Evolutionary conservation across 2,113 vertebrate species (phyloP).

Genomic region (Amphilophus citrinellus): DNA sequence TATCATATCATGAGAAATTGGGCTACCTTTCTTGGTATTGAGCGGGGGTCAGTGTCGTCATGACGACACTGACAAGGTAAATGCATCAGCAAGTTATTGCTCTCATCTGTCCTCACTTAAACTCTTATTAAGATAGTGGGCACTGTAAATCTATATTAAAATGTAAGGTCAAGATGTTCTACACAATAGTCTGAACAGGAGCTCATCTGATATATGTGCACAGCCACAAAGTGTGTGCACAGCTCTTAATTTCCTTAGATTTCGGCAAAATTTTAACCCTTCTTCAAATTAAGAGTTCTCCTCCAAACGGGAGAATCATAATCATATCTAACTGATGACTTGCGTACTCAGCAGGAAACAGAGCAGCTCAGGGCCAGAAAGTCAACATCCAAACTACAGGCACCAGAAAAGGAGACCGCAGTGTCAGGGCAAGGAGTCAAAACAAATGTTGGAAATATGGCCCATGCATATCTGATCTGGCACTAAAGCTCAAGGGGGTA

Average conservation of each 20-base stretch:
- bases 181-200: not conserved
- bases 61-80: constrained; percentile 38
- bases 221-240: not conserved
- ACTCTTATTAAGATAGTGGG: constrained; percentile 13
- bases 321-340: constrained; percentile 10
- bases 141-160: constrained; percentile 19
- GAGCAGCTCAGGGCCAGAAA: constrained; percentile 18
- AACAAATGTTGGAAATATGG: constrained; percentile 62
- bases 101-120: constrained; percentile 45
- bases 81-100: constrained; percentile 36
- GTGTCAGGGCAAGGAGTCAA: constrained; percentile 60
- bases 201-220: not conserved
- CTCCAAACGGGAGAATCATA: not conserved
- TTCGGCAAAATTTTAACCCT: not conserved
- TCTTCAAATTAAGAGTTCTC: not conserved
- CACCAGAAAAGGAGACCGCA: constrained; percentile 41
- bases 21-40: constrained; percentile 6
- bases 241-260: not conserved
- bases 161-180: not conserved
- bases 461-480: constrained; percentile 63
- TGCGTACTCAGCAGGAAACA: constrained; percentile 10
- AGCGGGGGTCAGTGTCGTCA: constrained; percentile 29
- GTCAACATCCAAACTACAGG: constrained; percentile 32
- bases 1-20: constrained; percentile 30
- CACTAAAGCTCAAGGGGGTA: constrained; percentile 30